These are phyloP conservation scores for Rhinopomastus cyanomelas DNA, from an alignment of 2,113 vertebrate genomes.

Conservation along the genomic window DNA sequence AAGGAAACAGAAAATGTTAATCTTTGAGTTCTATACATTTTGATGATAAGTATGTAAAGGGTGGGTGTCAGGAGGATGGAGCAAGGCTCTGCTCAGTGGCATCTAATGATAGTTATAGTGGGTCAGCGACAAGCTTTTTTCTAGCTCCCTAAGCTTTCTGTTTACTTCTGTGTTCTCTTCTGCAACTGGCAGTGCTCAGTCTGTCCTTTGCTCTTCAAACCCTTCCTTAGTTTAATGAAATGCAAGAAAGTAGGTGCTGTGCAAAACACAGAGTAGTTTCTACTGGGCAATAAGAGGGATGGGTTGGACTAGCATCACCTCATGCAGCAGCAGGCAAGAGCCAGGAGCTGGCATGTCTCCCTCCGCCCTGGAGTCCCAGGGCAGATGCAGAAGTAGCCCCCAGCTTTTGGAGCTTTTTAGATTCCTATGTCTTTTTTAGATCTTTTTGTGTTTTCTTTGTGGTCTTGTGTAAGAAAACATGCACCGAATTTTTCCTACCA, in stretches of 20 bases:
- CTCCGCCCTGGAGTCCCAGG: background rate
- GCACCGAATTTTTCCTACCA: background rate
- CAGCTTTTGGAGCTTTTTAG: background rate
- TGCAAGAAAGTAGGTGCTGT: background rate
- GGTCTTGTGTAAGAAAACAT: background rate
- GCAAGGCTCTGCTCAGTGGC: too few species aligned
- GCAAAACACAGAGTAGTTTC: fast-evolving
- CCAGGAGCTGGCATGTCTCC: background rate
- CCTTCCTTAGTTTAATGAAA: background rate
- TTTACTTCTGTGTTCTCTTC: background rate
- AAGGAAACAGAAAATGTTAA: background rate
- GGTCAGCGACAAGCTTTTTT: background rate
- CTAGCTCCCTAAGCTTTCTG: background rate
- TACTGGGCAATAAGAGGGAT: background rate
- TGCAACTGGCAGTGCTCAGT: background rate
- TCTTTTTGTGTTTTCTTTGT: background rate
- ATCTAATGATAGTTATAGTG: background rate
- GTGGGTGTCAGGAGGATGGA: too few species aligned
- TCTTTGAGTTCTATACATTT: background rate
- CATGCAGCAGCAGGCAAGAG: background rate
- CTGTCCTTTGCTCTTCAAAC: background rate
- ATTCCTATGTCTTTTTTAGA: background rate
- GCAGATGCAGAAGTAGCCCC: background rate
- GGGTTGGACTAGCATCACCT: fast-evolving
- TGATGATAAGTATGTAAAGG: too few species aligned